Evolutionary conservation across 23 tunicate genomes (phyloP).

Genomic region (Phallusia fumigata): DNA sequence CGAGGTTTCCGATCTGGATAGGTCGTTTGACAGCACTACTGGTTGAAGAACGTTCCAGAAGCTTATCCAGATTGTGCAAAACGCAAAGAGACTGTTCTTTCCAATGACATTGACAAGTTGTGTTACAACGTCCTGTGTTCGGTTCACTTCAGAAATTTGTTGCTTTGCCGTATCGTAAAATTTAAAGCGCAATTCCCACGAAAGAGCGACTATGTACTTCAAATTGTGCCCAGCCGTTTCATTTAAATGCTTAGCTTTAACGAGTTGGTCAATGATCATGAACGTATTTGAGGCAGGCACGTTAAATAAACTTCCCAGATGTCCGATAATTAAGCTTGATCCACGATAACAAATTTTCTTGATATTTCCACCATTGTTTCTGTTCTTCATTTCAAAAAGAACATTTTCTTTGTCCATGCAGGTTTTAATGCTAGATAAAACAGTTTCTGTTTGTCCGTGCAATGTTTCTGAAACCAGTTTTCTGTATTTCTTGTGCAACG

Average conservation of each 20-base stretch:
- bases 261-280: background rate
- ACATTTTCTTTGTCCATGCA: background rate
- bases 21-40: too few species aligned
- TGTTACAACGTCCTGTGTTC: too few species aligned
- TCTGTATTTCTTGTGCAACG: background rate
- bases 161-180: constrained; percentile 10
- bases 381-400: background rate
- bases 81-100: too few species aligned
- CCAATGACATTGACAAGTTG: too few species aligned
- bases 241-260: background rate
- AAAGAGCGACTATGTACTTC: constrained; percentile 28
- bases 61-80: too few species aligned
- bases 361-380: background rate
- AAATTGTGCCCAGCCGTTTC: constrained; percentile 22
- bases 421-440: background rate
- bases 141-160: constrained; percentile 3
- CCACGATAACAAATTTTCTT: constrained; percentile 26
- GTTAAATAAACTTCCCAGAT: constrained; percentile 7
- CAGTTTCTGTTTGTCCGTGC: background rate
- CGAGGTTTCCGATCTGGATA: too few species aligned
- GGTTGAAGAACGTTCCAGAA: too few species aligned
- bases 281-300: background rate
- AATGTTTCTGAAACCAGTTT: background rate
- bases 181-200: constrained; percentile 25
- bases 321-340: constrained; percentile 5